A percentile compares a stretch with the other conserved stretches of the same genome.
Conservation (phyloP, 2,113 vertebrate species). For the Muntiacus reevesi region DNA sequence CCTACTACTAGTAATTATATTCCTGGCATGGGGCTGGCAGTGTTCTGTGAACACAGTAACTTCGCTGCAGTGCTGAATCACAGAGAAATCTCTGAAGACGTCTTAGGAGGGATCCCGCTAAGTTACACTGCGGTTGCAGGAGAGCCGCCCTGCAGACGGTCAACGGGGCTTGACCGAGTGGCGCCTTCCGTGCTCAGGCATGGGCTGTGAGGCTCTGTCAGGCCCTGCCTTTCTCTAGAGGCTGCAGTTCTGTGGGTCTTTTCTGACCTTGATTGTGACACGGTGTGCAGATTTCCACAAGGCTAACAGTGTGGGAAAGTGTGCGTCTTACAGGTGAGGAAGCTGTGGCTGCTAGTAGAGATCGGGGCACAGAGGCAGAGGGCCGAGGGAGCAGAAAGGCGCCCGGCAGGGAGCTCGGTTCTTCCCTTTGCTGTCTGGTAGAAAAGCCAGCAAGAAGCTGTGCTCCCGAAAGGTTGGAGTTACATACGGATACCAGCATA, state of each 20-base stretch:
- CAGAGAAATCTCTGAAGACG: constrained; percentile 8
- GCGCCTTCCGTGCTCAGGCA: background rate
- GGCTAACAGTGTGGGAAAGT: background rate
- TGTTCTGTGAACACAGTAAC: background rate
- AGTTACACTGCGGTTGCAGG: background rate
- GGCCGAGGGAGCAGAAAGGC: background rate
- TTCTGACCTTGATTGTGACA: background rate
- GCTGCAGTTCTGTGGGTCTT: background rate
- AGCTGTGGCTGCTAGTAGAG: background rate
- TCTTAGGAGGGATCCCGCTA: background rate
- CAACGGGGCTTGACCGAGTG: background rate
- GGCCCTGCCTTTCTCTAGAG: background rate
- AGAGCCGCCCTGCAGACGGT: background rate
- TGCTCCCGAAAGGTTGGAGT: background rate
- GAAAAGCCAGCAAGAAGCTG: background rate
- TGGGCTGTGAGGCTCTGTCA: background rate
- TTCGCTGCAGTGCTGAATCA: constrained; percentile 1
- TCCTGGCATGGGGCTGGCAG: background rate
- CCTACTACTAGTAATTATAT: constrained; percentile 17
- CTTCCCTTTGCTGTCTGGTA: background rate
- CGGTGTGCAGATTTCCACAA: background rate
- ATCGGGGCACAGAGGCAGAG: background rate
- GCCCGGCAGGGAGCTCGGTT: background rate
- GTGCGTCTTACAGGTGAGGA: background rate
- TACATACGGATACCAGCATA: background rate